Conservation (phyloP, 2,113 vertebrate genomes). For the Zosterops hypoxanthus region DNA sequence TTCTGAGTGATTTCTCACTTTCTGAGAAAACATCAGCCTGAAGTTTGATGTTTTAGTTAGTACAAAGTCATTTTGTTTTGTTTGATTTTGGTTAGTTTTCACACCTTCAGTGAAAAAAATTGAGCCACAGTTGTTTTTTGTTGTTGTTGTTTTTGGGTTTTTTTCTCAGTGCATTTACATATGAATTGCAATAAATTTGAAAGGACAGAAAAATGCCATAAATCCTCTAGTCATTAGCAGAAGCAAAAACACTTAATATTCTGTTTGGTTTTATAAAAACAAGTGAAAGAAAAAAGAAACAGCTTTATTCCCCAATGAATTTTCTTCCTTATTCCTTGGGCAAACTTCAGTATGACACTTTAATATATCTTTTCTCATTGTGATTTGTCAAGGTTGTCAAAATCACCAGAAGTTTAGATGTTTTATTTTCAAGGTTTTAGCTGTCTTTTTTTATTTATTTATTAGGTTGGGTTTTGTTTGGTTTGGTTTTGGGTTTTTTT, state of each 20-base stretch:
- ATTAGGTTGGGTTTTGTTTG: neutral
- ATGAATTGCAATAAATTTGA: neutral
- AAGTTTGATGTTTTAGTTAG: neutral
- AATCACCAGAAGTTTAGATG: neutral
- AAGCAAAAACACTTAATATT: neutral
- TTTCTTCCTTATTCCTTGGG: neutral
- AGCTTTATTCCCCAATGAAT: neutral
- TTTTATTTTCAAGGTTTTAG: neutral
- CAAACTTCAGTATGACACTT: neutral
- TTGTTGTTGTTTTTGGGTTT: neutral
- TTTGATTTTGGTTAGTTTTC: neutral
- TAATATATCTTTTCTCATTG: neutral
- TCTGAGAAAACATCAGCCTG: neutral
- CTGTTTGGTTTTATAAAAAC: neutral
- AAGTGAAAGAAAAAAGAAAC: neutral
- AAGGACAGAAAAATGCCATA: neutral
- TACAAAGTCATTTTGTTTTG: neutral
- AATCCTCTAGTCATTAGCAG: neutral
- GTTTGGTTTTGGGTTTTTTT: neutral
- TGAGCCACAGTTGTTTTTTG: neutral
- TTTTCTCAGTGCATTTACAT: neutral
- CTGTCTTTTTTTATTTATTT: neutral
- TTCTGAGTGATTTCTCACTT: neutral
- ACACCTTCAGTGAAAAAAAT: neutral
- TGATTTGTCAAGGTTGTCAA: constrained; percentile 17